Percentiles rank a stretch among this genome's conserved stretches.
These are phyloP conservation scores for Esox masquinongy DNA, from an alignment of 2,797 vertebrate species.

Conservation along the genomic window DNA sequence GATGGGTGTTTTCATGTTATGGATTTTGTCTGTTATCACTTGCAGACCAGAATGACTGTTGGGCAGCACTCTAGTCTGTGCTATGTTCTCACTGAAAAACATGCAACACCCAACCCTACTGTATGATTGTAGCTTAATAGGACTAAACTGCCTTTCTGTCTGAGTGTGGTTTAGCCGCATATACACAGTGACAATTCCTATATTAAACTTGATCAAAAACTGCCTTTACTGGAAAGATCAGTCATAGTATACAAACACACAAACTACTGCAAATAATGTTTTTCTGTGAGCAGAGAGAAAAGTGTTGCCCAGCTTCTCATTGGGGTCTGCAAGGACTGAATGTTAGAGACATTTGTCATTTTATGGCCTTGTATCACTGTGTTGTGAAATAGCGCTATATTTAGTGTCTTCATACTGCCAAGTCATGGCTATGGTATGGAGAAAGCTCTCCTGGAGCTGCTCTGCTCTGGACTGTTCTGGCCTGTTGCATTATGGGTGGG, in stretches of 20 bases:
- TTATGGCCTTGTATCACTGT: constrained; percentile 12
- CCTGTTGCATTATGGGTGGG: not conserved
- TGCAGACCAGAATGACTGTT: not conserved
- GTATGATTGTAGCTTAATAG: not conserved
- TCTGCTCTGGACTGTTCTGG: not conserved
- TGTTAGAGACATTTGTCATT: not conserved
- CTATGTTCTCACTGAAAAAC: not conserved
- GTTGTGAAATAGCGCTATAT: not conserved
- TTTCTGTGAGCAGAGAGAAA: too few species aligned
- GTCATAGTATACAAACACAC: too few species aligned
- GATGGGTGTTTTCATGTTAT: not conserved
- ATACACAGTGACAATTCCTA: too few species aligned
- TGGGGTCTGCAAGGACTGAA: too few species aligned
- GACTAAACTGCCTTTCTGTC: too few species aligned
- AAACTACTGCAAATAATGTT: too few species aligned
- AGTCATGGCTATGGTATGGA: not conserved
- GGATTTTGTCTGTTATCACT: not conserved
- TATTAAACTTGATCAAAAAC: too few species aligned
- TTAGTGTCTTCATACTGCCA: not conserved
- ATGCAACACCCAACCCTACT: not conserved
- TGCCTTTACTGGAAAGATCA: too few species aligned
- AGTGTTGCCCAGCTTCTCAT: too few species aligned
- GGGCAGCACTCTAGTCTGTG: not conserved
- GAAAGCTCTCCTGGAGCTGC: not conserved
- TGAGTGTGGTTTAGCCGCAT: too few species aligned